Percentiles rank a stretch among this genome's conserved stretches.
Conservation (phyloP, 2,888 invertebrate species). For the Hypolimnas misippus region DNA sequence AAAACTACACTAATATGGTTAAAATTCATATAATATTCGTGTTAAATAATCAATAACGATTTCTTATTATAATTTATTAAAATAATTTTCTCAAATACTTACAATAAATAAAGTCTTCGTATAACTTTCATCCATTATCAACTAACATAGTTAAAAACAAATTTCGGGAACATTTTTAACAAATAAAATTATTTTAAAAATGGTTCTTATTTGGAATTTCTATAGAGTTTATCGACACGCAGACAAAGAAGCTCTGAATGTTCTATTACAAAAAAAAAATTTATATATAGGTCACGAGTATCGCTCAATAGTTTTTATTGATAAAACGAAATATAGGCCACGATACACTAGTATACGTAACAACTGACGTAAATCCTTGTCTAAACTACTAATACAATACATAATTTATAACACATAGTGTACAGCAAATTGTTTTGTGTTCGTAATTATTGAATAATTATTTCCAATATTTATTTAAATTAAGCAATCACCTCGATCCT, state of each 20-base stretch:
- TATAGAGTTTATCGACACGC: background rate
- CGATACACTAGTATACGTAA: background rate
- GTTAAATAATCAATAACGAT: too few species aligned
- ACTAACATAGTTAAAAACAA: constrained; percentile 38
- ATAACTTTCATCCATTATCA: constrained; percentile 60
- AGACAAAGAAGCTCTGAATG: background rate
- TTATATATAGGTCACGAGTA: constrained; percentile 26
- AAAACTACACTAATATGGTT: too few species aligned
- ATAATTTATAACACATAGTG: background rate
- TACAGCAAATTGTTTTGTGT: background rate
- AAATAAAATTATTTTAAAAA: background rate
- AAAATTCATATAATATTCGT: too few species aligned
- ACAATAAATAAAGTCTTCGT: constrained; percentile 38
- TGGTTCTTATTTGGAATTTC: too few species aligned
- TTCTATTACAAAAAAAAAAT: background rate
- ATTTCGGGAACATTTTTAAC: background rate
- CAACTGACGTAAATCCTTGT: background rate
- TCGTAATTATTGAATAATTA: background rate
- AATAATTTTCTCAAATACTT: constrained; percentile 5
- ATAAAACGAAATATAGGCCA: constrained; percentile 33
- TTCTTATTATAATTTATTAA: background rate
- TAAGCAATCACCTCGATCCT: constrained; percentile 16
- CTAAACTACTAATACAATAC: background rate
- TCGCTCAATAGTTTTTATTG: constrained; percentile 27
- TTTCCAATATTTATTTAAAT: background rate